Base-by-base conservation (phyloP, 2,797 vertebrate species). In the Anabacerthia variegaticeps region DNA sequence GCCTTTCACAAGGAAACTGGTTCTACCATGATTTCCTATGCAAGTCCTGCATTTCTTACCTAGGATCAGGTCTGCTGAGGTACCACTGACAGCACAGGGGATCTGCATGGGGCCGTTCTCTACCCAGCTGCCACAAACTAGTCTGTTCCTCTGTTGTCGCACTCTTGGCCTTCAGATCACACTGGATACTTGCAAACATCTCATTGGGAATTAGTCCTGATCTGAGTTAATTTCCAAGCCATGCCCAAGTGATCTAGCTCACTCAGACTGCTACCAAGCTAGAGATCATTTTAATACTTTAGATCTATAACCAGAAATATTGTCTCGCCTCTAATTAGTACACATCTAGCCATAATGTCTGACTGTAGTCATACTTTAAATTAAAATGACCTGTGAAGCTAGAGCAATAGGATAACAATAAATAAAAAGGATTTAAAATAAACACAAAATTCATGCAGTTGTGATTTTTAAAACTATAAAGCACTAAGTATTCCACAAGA, bases 241-340 rank as follows among this genome's bases (percentile, higher is more conserved):
- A 61, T 37, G 26, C 9, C 41, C 6, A 37, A 8, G 2, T 37
- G 4, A 14, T 16, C 34, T 28, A 44, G 7, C 8, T 88, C 7
- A 0, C 20, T 49, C 26, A 49, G 41, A 34, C 23, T 5, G 26
- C 4, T 59, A 68, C 10, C 3, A 16, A 5, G 8, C 4, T 62
- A 32, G 5, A 61, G 6, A 49, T 4, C 12, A 22, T 23, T 52
- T 30, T 37, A 37, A 24, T 48, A 59, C 41, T 93, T 75, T 59
- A 74, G n/a, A 48, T 11, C 48, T 46, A 27, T 20, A 30, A n/a
- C 9, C 26, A 49, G 24, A 7, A 21, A 32, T 34, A 9, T 37
- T 61, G 18, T 4, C 26, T 72, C 46, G 14, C 9, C 39, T n/a
- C 22, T 67, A 30, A 77, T 5, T 13, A 43, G 11, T 9, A 68